Percentiles rank a stretch among this genome's conserved stretches.
phyloP scores from a whole-genome alignment of 2,888 invertebrate species.

The Xanthostigma xanthostigma region DNA sequence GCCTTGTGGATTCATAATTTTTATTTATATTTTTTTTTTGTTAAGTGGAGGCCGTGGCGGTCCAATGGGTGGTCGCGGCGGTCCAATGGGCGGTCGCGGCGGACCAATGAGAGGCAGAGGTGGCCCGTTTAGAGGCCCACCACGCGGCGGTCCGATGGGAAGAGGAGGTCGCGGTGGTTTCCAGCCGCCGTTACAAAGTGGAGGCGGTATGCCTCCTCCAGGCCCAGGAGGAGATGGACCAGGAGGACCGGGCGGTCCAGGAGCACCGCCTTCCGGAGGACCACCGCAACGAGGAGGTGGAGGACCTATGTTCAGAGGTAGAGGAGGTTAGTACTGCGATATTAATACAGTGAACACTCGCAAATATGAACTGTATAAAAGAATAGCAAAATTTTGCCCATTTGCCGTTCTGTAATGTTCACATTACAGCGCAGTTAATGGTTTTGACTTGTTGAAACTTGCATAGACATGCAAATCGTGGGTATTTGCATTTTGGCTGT shows the following conservation, averaged over 20 bases:
- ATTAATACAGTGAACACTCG: too few species aligned
- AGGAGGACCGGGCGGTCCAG: conserved; percentile 6
- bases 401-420: too few species aligned
- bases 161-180: conserved; percentile 13
- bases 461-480: too few species aligned
- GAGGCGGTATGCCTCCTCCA: conserved; percentile 10
- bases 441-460: too few species aligned
- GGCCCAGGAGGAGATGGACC: conserved; percentile 8
- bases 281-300: conserved; percentile 1
- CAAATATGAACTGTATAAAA: too few species aligned
- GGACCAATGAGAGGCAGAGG: conserved; percentile 13
- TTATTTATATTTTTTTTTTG: neutral
- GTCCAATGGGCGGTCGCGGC: conserved; percentile 12
- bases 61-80: conserved; percentile 7
- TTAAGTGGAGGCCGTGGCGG: conserved; percentile 7
- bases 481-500: too few species aligned
- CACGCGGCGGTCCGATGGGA: conserved; percentile 13
- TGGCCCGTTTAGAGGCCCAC: conserved; percentile 15
- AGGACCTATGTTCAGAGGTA: neutral
- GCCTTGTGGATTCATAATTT: neutral
- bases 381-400: too few species aligned
- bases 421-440: too few species aligned
- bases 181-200: conserved; percentile 13
- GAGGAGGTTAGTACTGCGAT: too few species aligned
- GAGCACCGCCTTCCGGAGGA: conserved; percentile 7